Conservation (phyloP, 2,113 vertebrate genomes). For the Rhadina sibilatrix region DNA sequence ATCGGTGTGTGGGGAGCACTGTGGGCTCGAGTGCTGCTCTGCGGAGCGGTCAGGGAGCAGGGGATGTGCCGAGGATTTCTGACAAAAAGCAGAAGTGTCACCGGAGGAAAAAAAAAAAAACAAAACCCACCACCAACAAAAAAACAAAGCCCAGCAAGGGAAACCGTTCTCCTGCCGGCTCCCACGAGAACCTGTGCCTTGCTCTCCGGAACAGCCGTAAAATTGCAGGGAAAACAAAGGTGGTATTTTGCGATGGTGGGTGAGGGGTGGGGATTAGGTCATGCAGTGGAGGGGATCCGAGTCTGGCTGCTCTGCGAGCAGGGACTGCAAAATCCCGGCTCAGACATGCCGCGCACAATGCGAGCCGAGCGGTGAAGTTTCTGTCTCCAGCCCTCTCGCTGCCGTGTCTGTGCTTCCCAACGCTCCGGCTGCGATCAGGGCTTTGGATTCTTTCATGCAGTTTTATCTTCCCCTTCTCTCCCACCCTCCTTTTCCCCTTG, state of each 20-base stretch:
- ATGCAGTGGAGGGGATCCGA: background rate
- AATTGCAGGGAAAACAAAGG: conserved; percentile 57
- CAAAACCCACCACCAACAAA: background rate
- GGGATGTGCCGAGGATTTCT: background rate
- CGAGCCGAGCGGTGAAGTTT: conserved; percentile 46
- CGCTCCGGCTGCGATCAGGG: background rate
- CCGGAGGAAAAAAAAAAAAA: background rate
- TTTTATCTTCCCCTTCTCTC: background rate
- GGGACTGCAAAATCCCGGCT: background rate
- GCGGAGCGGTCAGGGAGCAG: background rate
- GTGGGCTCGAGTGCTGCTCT: background rate
- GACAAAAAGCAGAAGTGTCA: conserved; percentile 63
- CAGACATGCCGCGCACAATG: background rate
- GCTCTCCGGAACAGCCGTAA: conserved; percentile 47
- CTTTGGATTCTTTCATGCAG: background rate
- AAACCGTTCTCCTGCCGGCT: conserved; percentile 23
- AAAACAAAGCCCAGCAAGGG: conserved; percentile 29
- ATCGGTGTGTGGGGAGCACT: background rate
- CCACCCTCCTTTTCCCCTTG: background rate
- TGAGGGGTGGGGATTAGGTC: conserved; percentile 57
- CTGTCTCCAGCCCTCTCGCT: background rate
- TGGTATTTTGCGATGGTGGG: conserved; percentile 51
- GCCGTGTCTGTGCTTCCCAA: background rate
- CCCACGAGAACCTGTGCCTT: conserved; percentile 53
- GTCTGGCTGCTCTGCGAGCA: background rate